Evolutionary conservation across 35 echinoderm and acorn worm species (phyloP).

Genomic region (Apostichopus parvimensis): DNA sequence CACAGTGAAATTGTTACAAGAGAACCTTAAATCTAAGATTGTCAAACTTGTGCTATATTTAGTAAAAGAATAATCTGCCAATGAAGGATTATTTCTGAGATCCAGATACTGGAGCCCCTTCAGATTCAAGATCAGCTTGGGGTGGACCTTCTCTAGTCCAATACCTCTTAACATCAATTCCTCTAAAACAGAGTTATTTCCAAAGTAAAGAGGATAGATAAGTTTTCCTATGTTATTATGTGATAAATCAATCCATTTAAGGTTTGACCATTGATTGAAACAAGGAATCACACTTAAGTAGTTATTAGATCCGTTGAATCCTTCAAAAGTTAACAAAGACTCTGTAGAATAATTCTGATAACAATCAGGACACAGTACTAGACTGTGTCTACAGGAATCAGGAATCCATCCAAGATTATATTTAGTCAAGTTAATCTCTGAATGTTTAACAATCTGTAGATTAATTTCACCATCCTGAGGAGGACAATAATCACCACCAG

Average conservation of each 20-base stretch:
- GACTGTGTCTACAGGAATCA: not conserved
- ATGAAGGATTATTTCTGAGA: not conserved
- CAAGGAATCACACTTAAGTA: not conserved
- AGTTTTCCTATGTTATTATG: not conserved
- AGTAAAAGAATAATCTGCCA: not conserved
- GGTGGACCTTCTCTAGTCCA: not conserved
- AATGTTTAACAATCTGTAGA: not conserved
- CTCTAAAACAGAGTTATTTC: not conserved
- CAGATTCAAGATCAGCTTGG: not conserved
- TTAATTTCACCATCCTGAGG: not conserved
- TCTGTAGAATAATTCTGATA: not conserved
- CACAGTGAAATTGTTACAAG: not conserved
- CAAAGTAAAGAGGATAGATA: not conserved
- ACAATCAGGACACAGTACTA: not conserved
- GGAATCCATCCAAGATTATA: not conserved
- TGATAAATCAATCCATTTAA: conserved; percentile 13
- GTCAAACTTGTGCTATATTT: not conserved
- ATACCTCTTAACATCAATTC: not conserved
- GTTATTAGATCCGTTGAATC: not conserved
- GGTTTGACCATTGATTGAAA: not conserved
- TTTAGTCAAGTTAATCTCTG: not conserved
- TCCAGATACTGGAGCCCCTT: not conserved
- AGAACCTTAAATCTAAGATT: not conserved
- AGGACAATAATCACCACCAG: not conserved
- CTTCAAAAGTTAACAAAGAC: not conserved